Evolutionary conservation across 2,888 invertebrate species (phyloP), one percentile per base, ranked within the genome.

Genomic region (Dusona sp.): DNA sequence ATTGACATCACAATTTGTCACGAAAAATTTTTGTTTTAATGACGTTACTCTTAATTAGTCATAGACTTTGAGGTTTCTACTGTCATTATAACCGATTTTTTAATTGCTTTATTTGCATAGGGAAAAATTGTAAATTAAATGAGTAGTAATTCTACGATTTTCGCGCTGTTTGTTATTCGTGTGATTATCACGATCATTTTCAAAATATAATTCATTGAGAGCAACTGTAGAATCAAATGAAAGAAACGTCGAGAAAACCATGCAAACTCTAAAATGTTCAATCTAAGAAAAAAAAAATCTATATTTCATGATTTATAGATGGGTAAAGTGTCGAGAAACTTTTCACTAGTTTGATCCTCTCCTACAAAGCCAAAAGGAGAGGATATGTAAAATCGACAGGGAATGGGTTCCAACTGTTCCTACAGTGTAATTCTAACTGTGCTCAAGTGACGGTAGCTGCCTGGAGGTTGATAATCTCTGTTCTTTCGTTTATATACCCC

Each of bases 391-490:
- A n/a, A 67, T 61, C 16, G 7, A 61, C 29, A 61, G 61, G 16
- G 29, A 67, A 38, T n/a, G 8, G 38, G 38, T 36, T 38, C 11
- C 25, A 25, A 45, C 45, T 68, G 68, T 25, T 68, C 6, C 45
- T 25, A 16, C 42, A 6, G 65, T n/a, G 65, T 67, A 9, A 45
- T 45, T 25, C 45, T 7, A 68, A 25, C 25, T 1, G 22, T 45
- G 45, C 3, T 38, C 3, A 25, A 25, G 25, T 25, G 25, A 42
- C 22, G 42, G 25, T 13, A 68, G 38, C 42, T 22, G 22, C 70
- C 81, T 78, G 19, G 13, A 67, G 85, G 78, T 67, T 78, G 77
- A 81, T 81, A 61, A 81, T 73, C 65, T 67, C 36, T 70, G 77
- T 3, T 33, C 36, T 65, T 45, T 73, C 54, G 54, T 77, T 77